Percentiles rank a stretch among this genome's conserved stretches.
Conservation (phyloP, 2,797 vertebrate species). For the Gouania willdenowi region DNA sequence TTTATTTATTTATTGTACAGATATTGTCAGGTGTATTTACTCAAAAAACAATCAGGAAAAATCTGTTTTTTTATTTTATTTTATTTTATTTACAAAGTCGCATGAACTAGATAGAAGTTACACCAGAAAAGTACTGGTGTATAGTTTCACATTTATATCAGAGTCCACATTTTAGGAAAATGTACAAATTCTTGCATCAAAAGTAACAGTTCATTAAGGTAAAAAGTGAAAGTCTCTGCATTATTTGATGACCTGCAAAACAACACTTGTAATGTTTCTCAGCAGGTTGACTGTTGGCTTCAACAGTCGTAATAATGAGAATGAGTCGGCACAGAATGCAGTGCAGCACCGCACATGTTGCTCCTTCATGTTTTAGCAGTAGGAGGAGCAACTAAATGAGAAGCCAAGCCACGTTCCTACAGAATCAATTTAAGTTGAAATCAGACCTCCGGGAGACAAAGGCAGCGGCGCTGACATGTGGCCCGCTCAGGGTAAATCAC, state of each 20-base stretch:
- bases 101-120: too few relatives aligned
- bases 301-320: constrained; percentile 33
- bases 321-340: constrained; percentile 58
- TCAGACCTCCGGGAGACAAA: constrained; percentile 67
- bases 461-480: constrained; percentile 66
- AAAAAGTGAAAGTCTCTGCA: too few relatives aligned
- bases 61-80: too few relatives aligned
- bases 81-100: too few relatives aligned
- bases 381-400: constrained; percentile 60
- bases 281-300: constrained; percentile 27
- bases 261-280: constrained; percentile 37
- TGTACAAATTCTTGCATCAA: too few relatives aligned
- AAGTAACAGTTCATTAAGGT: too few relatives aligned
- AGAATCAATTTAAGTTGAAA: constrained; percentile 77
- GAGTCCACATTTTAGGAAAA: too few relatives aligned
- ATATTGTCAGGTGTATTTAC: too few relatives aligned
- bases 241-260: constrained; percentile 42
- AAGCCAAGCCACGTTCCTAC: constrained; percentile 53
- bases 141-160: too few relatives aligned
- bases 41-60: too few relatives aligned
- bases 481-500: constrained; percentile 72
- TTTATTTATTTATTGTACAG: too few relatives aligned
- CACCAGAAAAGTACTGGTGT: too few relatives aligned
- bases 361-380: constrained; percentile 50
- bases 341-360: constrained; percentile 13